Conservation (phyloP, 2,888 invertebrate genomes). For the Alviniconcha strummeri region DNA sequence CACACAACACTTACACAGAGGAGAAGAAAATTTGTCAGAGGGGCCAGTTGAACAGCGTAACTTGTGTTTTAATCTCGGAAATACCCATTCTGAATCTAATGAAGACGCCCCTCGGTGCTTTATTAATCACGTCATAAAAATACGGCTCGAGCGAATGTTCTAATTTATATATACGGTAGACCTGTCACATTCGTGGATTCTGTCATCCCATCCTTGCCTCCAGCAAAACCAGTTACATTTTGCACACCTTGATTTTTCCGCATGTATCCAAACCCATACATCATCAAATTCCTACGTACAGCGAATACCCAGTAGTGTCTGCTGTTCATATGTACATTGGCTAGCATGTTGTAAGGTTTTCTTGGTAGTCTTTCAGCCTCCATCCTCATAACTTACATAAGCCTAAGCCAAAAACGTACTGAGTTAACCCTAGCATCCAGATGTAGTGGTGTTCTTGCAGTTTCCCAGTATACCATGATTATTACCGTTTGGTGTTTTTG, state of each 20-base stretch:
- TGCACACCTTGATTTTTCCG: not conserved
- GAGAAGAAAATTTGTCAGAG: too few relatives aligned
- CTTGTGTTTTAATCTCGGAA: not conserved
- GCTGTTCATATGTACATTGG: not conserved
- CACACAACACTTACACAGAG: too few relatives aligned
- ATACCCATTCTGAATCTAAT: not conserved
- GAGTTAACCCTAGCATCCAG: not conserved
- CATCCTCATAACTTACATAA: not conserved
- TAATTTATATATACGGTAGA: slow-evolving; percentile 1
- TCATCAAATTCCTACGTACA: not conserved
- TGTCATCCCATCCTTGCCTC: not conserved
- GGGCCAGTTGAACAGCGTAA: too few relatives aligned
- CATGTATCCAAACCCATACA: not conserved
- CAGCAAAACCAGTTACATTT: slow-evolving; percentile 8
- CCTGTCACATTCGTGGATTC: not conserved
- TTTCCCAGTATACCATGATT: not conserved
- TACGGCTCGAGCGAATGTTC: not conserved
- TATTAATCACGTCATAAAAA: not conserved
- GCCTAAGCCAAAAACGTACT: not conserved
- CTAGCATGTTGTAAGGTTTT: not conserved
- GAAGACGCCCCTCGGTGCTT: not conserved
- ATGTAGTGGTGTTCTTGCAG: not conserved
- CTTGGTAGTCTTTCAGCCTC: not conserved
- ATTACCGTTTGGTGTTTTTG: not conserved
- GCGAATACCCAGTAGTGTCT: not conserved